Evolutionary conservation across 2,888 invertebrate species (phyloP).

Genomic region (Drosophila anomalata): DNA sequence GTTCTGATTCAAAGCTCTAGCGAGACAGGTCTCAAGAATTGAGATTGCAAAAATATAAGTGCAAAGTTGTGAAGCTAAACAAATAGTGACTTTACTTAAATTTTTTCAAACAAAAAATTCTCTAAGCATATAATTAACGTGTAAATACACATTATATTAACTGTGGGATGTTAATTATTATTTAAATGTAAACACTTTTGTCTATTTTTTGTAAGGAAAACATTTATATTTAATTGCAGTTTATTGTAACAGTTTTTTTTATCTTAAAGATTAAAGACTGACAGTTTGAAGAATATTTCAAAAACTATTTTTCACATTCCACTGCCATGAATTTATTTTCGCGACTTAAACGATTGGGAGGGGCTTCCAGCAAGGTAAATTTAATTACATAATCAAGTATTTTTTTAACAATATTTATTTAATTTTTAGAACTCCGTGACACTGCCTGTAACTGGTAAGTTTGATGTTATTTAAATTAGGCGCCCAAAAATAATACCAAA

Average conservation of each 20-base stretch:
- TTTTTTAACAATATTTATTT: background rate
- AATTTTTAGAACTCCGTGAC: constrained; percentile 59
- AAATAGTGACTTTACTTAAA: background rate
- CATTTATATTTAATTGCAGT: no score
- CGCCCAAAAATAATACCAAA: background rate
- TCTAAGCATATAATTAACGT: no score
- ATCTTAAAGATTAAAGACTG: no score
- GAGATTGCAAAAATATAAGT: constrained; percentile 4
- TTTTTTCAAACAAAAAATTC: no score
- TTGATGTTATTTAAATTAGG: background rate
- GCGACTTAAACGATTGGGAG: constrained; percentile 56
- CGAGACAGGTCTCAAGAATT: constrained; percentile 26
- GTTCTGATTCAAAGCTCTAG: constrained; percentile 45
- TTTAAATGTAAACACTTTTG: no score
- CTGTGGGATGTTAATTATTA: no score
- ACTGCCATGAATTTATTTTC: constrained; percentile 58
- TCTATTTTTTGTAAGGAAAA: no score
- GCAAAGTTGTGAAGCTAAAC: background rate
- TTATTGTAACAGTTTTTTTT: no score
- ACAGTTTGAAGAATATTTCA: no score
- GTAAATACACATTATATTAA: no score
- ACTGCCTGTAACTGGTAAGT: constrained; percentile 59
- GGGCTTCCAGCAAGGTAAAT: constrained; percentile 53
- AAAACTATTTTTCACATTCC: no score
- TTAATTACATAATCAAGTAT: background rate